Evolutionary conservation across 2,888 invertebrate genomes (phyloP), one percentile per base, ranked within the genome.

Genomic region (Spilosoma lubricipeda): DNA sequence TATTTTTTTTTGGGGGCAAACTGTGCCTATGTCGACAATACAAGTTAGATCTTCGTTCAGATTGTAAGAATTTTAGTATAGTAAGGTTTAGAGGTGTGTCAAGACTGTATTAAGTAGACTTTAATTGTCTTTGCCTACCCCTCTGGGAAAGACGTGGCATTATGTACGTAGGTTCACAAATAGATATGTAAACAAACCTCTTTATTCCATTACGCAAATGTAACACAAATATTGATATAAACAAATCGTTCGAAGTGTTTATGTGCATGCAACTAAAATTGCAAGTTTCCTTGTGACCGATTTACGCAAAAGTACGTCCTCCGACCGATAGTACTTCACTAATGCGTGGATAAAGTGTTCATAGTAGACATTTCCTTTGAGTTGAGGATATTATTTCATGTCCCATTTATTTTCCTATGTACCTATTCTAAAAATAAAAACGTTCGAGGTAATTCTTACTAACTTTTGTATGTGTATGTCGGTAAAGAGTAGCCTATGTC

Each of bases 221-320:
- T 39, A 72, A 52, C 52, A 69, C 18, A 18, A 63, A 70, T 36
- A 69, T 48, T 27, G 18, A 80, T 75, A 78, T 72, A 77, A 77
- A 77, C 70, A 71, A 76, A 79, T 77, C 65, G 71, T 78, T 82
- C 73, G 72, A 77, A 74, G 76, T 76, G 74, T 82, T 85, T 83
- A 78, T 68, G 74, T 70, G 81, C 89, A 91, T 86, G 90, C 89
- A 82, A 88, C 83, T 80, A 82, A 88, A 91, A 90, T 87, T 86
- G 76, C 84, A 20, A 67, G 77, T 88, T 88, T 90, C 89, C 88
- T 85, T 77, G 83, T 83, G 77, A 85, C 82, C 84, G 85, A 85
- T 90, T 92, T 91, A 79, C 90, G 90, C 85, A 90, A 89, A 87
- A 80, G 75, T 67, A 82, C 80, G 87, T 90, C 91, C 91, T 90